phyloP scores from a whole-genome alignment of 2,888 invertebrate genomes.

The Acleris emargana region DNA sequence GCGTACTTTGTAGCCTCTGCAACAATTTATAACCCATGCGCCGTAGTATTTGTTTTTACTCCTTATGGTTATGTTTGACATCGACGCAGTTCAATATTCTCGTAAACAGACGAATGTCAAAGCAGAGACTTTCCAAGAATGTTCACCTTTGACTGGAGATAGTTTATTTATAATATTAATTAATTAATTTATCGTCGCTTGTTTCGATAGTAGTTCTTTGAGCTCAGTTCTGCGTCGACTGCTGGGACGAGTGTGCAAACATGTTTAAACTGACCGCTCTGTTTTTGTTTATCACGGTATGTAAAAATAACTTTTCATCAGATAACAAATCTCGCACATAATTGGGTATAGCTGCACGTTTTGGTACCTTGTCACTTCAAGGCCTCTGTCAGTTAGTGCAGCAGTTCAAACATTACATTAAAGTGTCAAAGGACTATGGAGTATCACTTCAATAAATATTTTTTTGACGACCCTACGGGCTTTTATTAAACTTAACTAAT shows the following conservation, averaged over 20 bases:
- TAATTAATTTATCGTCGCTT: conserved; percentile 18
- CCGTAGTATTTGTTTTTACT: too few species aligned
- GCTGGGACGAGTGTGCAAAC: conserved; percentile 17
- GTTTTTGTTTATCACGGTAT: conserved; percentile 24
- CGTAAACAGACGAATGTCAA: conserved; percentile 31
- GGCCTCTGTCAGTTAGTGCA: too few species aligned
- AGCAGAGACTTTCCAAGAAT: conserved; percentile 31
- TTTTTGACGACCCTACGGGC: too few species aligned
- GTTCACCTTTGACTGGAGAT: conserved; percentile 35
- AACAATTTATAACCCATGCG: too few species aligned
- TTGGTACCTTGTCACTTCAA: too few species aligned
- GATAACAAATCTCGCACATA: too few species aligned
- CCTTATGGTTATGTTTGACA: neutral
- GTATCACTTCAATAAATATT: too few species aligned
- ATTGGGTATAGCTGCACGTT: too few species aligned
- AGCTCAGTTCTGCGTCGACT: conserved; percentile 13
- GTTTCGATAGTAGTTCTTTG: conserved; percentile 16
- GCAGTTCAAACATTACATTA: too few species aligned
- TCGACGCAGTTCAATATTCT: conserved; percentile 26
- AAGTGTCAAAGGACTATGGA: too few species aligned
- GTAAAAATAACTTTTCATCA: neutral
- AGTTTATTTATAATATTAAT: conserved; percentile 23
- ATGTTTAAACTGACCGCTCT: conserved; percentile 26
- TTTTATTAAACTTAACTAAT: too few species aligned
- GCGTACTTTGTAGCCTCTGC: too few species aligned